Evolutionary conservation across 2,797 vertebrate species (phyloP), one percentile per base, ranked within the genome.

Genomic region (Mus minutoides): DNA sequence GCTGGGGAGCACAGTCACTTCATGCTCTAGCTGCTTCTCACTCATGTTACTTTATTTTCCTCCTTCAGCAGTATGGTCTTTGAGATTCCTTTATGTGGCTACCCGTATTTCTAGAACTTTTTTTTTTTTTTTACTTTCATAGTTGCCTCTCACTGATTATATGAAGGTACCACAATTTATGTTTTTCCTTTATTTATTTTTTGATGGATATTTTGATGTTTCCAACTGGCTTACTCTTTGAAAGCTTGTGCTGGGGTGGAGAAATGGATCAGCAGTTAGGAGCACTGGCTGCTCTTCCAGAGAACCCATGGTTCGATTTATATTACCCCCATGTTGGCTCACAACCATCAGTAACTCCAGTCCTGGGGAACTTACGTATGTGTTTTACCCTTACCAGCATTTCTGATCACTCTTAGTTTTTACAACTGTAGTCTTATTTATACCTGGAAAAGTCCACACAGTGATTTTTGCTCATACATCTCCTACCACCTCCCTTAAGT

Each of bases 171-270:
- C 37, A 75, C 92, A 69, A 91, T 91, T 84, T 76, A 78, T 84
- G 71, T 96, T 97, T 73, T 14, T 1, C 49, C 49, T 49, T 49
- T 49, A 73, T 78, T 85, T 77, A 1, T 73, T 13, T 71, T 90
- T 93, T 67, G 29, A 91, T 85, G 40, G 34, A 88, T 40, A 67
- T 90, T 93, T 90, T 69, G 31, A 46, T 91, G 29, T n/a, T 94
- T 21, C 26, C 4, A 43, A 40, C 60, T 76, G 73, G 84, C 85
- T 67, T 22, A 80, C 17, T 73, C 67, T 77, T 84, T 90, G 79
- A 88, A 60, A 71, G 60, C 34, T 13, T 75, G 56, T 76, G 1
- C 58, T 93, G 2, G 46, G 64, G 9, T 56, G 26, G n/a, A 87
- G 24, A 87, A 24, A 49, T n/a, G 83, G 10, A 19, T 85, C 60